Conservation (phyloP, 2,797 vertebrate species). For the Halcyon badia region DNA sequence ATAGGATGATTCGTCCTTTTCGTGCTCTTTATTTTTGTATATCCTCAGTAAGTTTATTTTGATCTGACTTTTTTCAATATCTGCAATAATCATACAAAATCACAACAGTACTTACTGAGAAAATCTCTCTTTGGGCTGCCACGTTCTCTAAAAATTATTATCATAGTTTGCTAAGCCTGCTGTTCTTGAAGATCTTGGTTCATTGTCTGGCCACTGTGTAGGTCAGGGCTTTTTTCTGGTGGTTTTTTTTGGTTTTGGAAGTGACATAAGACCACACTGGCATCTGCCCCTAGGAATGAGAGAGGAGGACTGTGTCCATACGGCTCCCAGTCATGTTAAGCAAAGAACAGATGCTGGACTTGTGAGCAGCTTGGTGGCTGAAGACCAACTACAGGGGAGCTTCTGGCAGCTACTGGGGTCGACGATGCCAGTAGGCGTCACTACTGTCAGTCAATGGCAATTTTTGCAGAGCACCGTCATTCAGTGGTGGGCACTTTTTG, state of each 20-base stretch:
- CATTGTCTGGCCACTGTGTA: background rate
- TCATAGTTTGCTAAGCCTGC: background rate
- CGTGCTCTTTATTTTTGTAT: background rate
- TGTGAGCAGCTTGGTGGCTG: constrained; percentile 64
- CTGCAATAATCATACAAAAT: background rate
- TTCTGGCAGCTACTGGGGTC: constrained; percentile 46
- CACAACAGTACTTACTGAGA: background rate
- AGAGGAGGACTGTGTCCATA: constrained; percentile 63
- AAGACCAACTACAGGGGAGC: constrained; percentile 62
- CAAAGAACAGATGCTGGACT: constrained; percentile 70
- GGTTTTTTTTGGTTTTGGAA: background rate
- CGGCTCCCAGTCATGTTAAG: constrained; percentile 67
- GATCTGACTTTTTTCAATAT: background rate
- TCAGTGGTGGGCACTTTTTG: constrained; percentile 1
- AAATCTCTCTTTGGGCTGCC: background rate
- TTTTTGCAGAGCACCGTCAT: constrained; percentile 24
- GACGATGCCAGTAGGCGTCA: constrained; percentile 31
- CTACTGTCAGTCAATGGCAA: constrained; percentile 54
- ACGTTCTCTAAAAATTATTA: constrained; percentile 1
- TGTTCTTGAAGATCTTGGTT: constrained; percentile 4
- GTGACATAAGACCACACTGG: constrained; percentile 51
- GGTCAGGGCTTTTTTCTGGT: constrained; percentile 41
- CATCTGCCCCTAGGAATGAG: constrained; percentile 66
- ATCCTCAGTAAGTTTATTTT: background rate
- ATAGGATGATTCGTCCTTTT: background rate